Percentiles rank a stretch among this genome's conserved stretches.
phyloP scores from a whole-genome alignment of 2,888 invertebrate genomes.

The Eledona agricola region DNA sequence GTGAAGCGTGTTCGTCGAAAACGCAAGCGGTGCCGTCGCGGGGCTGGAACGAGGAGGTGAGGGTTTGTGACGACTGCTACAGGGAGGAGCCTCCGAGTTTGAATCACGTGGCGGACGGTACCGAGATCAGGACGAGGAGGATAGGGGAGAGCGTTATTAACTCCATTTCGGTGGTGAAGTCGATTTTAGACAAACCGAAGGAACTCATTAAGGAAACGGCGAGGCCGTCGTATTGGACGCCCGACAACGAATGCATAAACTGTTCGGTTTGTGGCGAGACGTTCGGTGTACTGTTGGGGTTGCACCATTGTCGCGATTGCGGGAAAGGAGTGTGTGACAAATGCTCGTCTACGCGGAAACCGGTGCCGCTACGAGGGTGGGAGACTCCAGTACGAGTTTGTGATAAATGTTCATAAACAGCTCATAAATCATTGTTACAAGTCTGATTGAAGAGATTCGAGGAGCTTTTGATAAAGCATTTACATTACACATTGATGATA shows the following conservation, averaged over 20 bases:
- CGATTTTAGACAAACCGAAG: constrained; percentile 77
- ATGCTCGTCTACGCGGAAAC: constrained; percentile 68
- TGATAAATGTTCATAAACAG: constrained; percentile 65
- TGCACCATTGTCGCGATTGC: constrained; percentile 78
- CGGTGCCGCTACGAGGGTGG: constrained; percentile 80
- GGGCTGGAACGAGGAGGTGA: constrained; percentile 75
- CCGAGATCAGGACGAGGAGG: constrained; percentile 68
- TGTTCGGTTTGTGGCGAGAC: constrained; percentile 72
- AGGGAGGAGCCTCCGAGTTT: constrained; percentile 54
- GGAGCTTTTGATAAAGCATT: constrained; percentile 36
- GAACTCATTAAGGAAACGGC: constrained; percentile 80
- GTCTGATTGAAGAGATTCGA: constrained; percentile 21
- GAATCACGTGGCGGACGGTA: constrained; percentile 46
- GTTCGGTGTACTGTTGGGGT: constrained; percentile 66
- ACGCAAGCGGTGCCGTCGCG: constrained; percentile 74
- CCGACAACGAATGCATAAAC: constrained; percentile 73
- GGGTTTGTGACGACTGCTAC: constrained; percentile 78
- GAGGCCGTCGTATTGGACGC: constrained; percentile 82
- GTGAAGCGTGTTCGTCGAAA: constrained; percentile 75
- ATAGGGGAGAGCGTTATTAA: constrained; percentile 78
- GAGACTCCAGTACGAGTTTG: constrained; percentile 77
- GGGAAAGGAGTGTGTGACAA: constrained; percentile 75
- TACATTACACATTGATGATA: constrained; percentile 19
- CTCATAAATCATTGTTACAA: constrained; percentile 23
- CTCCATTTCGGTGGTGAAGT: constrained; percentile 74